phyloP scores from a whole-genome alignment of 1,140 invertebrate genomes.

The Theocolax elegans region DNA sequence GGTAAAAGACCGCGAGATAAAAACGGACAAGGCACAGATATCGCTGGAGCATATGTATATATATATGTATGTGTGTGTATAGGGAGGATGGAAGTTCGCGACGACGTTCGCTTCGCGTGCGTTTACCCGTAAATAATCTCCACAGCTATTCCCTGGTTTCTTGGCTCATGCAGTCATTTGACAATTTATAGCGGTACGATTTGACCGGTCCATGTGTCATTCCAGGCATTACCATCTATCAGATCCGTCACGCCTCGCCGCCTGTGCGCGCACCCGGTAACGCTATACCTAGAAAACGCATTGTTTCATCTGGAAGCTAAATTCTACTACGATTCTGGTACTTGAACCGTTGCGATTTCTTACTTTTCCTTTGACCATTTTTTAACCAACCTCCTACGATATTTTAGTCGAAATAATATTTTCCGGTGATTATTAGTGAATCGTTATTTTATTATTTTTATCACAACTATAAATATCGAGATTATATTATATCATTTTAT shows the following conservation, averaged over 20 bases:
- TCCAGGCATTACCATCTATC: conserved; percentile 56
- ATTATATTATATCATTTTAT: no score
- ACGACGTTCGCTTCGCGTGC: neutral
- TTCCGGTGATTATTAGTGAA: no score
- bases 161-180: conserved; percentile 54
- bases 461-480: no score
- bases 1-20: no score
- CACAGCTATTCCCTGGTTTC: conserved; percentile 45
- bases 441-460: no score
- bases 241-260: conserved; percentile 44
- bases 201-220: conserved; percentile 60
- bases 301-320: conserved; percentile 22
- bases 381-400: no score
- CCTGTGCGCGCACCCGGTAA: conserved; percentile 16
- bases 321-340: conserved; percentile 13
- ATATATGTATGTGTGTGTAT: no score
- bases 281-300: neutral
- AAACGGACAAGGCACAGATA: no score
- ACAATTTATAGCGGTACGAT: conserved; percentile 55
- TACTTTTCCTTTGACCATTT: no score
- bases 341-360: neutral
- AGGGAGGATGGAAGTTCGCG: no score
- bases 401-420: no score
- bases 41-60: no score
- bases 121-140: conserved; percentile 55